These are phyloP conservation scores for Thumatha senex DNA, from an alignment of 2,888 invertebrate species.

Conservation along the genomic window DNA sequence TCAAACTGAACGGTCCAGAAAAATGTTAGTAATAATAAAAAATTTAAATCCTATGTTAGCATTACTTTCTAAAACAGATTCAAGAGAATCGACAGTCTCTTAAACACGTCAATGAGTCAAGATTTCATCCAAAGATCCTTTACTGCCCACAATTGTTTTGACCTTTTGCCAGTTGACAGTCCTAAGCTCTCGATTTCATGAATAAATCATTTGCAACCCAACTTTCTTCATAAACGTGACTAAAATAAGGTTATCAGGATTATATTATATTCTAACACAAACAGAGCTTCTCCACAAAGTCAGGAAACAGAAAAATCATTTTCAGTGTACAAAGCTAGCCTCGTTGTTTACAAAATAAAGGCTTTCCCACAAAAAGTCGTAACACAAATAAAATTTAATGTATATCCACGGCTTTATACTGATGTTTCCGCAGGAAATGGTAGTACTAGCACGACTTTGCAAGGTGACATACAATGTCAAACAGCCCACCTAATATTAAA, in stretches of 20 bases:
- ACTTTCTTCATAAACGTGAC: constrained; percentile 3
- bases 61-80: too few relatives aligned
- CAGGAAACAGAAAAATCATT: constrained; percentile 1
- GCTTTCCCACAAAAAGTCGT: not conserved
- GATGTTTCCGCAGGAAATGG: too few relatives aligned
- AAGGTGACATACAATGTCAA: too few relatives aligned
- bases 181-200: not conserved
- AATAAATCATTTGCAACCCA: constrained; percentile 2
- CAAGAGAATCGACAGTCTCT: too few relatives aligned
- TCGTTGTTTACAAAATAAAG: not conserved
- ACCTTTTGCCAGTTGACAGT: not conserved
- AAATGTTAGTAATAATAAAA: too few relatives aligned
- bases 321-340: not conserved
- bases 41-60: too few relatives aligned
- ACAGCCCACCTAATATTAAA: too few relatives aligned
- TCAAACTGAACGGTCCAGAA: too few relatives aligned
- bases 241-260: constrained; percentile 3
- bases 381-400: not conserved
- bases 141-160: not conserved
- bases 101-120: too few relatives aligned
- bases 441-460: too few relatives aligned
- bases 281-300: constrained; percentile 2
- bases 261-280: constrained; percentile 2
- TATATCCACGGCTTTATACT: not conserved
- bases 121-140: not conserved